phyloP scores from a whole-genome alignment of 2,113 vertebrate genomes.

The Ranitomeya imitator region DNA sequence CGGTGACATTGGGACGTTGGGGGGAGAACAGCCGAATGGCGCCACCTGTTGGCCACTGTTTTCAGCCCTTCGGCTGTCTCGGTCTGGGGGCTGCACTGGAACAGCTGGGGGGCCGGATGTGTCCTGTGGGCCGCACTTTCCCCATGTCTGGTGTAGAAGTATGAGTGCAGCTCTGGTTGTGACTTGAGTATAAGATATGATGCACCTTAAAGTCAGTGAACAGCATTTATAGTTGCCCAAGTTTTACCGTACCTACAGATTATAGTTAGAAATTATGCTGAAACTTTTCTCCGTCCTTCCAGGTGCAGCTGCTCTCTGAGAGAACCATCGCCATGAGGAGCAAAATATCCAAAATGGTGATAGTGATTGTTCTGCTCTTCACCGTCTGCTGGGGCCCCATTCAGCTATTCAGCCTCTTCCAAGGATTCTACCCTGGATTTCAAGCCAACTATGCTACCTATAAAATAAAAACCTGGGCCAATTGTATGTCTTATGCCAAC shows the following conservation, averaged over 20 bases:
- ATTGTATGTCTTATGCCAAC: conserved; percentile 84
- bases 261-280: not conserved
- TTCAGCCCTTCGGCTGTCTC: no score
- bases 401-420: conserved; percentile 81
- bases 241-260: no score
- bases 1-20: no score
- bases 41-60: no score
- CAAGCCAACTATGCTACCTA: conserved; percentile 74
- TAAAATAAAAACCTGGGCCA: conserved; percentile 83
- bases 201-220: not conserved
- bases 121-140: no score
- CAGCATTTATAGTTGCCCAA: no score
- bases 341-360: conserved; percentile 85
- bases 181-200: not conserved
- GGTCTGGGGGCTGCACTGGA: no score
- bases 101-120: no score
- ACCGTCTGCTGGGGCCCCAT: conserved; percentile 87
- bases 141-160: not conserved
- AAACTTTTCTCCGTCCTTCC: conserved; percentile 5
- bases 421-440: conserved; percentile 77
- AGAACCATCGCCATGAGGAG: conserved; percentile 78
- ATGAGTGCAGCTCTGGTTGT: not conserved
- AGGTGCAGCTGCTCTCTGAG: conserved; percentile 83
- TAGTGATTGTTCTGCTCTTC: conserved; percentile 83
- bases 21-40: no score